These are phyloP conservation scores for Dynastes tityus DNA, from an alignment of 2,888 invertebrate species.

Conservation along the genomic window DNA sequence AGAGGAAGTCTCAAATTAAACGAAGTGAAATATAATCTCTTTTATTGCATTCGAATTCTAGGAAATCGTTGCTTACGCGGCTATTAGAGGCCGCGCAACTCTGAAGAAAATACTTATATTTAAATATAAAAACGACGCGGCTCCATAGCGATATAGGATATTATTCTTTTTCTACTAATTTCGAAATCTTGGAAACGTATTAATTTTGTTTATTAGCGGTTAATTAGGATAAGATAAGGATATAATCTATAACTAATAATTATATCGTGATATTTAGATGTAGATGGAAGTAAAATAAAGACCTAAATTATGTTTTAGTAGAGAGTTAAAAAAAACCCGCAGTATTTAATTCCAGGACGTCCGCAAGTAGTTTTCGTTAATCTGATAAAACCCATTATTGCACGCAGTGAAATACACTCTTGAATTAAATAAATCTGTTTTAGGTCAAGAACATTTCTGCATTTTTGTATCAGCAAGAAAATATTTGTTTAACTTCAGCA, in stretches of 20 bases:
- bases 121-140: neutral
- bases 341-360: too few species aligned
- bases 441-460: too few species aligned
- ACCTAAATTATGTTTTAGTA: too few species aligned
- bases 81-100: too few species aligned
- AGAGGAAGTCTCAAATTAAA: constrained; percentile 39
- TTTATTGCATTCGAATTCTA: constrained; percentile 36
- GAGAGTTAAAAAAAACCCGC: too few species aligned
- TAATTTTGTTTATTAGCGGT: constrained; percentile 1
- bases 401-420: too few species aligned
- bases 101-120: neutral
- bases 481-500: too few species aligned
- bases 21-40: constrained; percentile 33
- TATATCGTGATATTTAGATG: neutral
- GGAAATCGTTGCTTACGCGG: constrained; percentile 15
- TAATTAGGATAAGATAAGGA: neutral
- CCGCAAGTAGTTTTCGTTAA: too few species aligned
- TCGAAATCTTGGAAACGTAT: neutral
- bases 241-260: neutral
- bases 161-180: neutral
- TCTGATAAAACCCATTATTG: too few species aligned
- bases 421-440: too few species aligned
- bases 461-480: too few species aligned
- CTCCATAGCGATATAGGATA: neutral
- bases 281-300: too few species aligned